Evolutionary conservation across 53 echinoderm and acorn worm species (phyloP).

Genomic region (Echinarachnius parma): DNA sequence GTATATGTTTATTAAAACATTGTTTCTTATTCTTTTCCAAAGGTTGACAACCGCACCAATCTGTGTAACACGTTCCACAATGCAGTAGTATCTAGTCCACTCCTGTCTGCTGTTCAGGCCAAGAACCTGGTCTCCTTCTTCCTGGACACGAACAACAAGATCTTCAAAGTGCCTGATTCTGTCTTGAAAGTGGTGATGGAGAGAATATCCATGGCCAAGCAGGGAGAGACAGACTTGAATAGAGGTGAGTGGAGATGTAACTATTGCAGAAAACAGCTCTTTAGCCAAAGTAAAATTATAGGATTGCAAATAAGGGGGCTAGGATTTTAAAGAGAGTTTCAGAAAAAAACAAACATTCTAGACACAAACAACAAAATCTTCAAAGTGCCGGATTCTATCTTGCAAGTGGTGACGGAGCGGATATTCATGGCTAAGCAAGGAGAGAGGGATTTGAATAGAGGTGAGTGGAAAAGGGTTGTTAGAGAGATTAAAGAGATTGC

Average conservation of each 20-base stretch:
- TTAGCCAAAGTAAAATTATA: too few species aligned
- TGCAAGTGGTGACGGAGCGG: constrained; percentile 39
- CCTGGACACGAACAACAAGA: constrained; percentile 61
- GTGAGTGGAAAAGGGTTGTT: too few species aligned
- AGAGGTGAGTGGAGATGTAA: constrained; percentile 50
- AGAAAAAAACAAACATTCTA: too few species aligned
- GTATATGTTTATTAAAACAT: too few species aligned
- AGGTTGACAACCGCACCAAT: constrained; percentile 82
- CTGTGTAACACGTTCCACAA: constrained; percentile 61
- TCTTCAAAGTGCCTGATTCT: constrained; percentile 65
- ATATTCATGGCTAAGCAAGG: constrained; percentile 45
- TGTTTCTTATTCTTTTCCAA: too few species aligned
- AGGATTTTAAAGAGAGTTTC: too few species aligned
- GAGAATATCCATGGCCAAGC: constrained; percentile 39
- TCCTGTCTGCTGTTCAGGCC: constrained; percentile 63
- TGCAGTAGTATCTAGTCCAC: constrained; percentile 56
- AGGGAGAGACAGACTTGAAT: constrained; percentile 49
- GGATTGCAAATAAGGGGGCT: too few species aligned
- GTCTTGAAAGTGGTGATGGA: constrained; percentile 46
- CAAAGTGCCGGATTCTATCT: constrained; percentile 61
- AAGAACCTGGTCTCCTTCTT: constrained; percentile 78
- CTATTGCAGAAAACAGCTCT: too few species aligned
- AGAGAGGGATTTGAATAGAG: constrained; percentile 44
- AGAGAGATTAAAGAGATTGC: too few species aligned
- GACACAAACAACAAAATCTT: constrained; percentile 66